Evolutionary conservation across 2,888 invertebrate genomes (phyloP).

Genomic region (Podotricha telesiphe): DNA sequence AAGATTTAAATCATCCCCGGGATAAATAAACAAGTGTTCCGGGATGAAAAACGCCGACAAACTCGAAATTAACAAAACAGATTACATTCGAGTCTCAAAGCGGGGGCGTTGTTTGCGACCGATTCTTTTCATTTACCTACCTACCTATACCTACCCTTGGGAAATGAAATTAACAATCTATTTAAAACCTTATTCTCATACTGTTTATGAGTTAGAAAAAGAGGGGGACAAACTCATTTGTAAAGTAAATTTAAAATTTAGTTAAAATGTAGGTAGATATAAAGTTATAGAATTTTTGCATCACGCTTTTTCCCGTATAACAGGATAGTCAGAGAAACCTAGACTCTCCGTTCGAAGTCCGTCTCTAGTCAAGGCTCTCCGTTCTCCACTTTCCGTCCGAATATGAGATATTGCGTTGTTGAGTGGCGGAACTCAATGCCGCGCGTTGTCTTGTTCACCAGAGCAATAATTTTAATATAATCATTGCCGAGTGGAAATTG

Average conservation of each 20-base stretch:
- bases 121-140: conserved; percentile 71
- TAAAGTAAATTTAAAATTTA: conserved; percentile 10
- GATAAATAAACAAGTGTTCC: conserved; percentile 53
- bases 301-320: too few species aligned
- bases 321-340: too few species aligned
- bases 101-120: conserved; percentile 66
- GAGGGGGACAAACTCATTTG: background rate
- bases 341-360: too few species aligned
- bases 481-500: too few species aligned
- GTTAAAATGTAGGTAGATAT: conserved; percentile 2
- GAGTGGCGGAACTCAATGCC: too few species aligned
- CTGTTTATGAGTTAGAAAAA: background rate
- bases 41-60: conserved; percentile 66
- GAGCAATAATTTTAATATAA: too few species aligned
- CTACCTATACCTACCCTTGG: conserved; percentile 55
- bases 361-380: too few species aligned
- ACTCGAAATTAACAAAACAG: conserved; percentile 81
- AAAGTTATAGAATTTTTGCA: too few species aligned
- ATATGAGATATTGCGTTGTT: too few species aligned
- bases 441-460: too few species aligned
- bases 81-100: conserved; percentile 76
- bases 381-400: too few species aligned
- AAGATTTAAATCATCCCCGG: conserved; percentile 40
- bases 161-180: conserved; percentile 20
- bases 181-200: conserved; percentile 22